Conservation (phyloP, 2,113 vertebrate genomes). For the Entelurus aequoreus region DNA sequence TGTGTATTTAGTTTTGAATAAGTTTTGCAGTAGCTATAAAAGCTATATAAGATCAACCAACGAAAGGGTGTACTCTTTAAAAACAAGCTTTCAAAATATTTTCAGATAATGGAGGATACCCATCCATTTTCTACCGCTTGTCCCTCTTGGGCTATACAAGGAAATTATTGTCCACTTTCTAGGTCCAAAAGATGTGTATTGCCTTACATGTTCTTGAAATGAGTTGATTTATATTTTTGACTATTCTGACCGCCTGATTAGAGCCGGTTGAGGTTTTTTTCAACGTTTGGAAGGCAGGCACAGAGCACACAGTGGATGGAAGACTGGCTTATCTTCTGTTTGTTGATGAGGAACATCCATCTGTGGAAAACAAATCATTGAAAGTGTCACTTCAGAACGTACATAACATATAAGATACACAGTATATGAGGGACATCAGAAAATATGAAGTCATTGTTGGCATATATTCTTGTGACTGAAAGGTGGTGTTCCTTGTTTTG, state of each 20-base stretch:
- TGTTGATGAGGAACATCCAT: slow-evolving; percentile 24
- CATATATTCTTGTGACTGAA: too few species aligned
- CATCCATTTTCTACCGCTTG: too few species aligned
- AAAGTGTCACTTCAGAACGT: neutral
- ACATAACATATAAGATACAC: slow-evolving; percentile 1
- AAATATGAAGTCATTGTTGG: too few species aligned
- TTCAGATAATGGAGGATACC: neutral
- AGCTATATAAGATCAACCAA: neutral
- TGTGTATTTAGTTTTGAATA: slow-evolving; percentile 27
- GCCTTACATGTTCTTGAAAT: neutral
- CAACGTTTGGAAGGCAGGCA: slow-evolving; percentile 34
- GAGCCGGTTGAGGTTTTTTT: slow-evolving; percentile 43
- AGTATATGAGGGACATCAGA: neutral
- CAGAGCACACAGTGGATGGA: slow-evolving; percentile 14
- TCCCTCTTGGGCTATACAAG: neutral
- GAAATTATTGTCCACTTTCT: slow-evolving; percentile 18
- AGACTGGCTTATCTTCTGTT: slow-evolving; percentile 22
- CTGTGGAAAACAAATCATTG: slow-evolving; percentile 46
- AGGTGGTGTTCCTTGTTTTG: too few species aligned
- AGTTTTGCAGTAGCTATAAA: neutral
- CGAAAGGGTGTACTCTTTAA: neutral
- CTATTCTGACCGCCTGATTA: slow-evolving; percentile 30
- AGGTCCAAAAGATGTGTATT: slow-evolving; percentile 13
- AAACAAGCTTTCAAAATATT: slow-evolving; percentile 13
- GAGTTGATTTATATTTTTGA: slow-evolving; percentile 27